Evolutionary conservation across 2,888 invertebrate species (phyloP).

Genomic region (Leptinotarsa rubiginosa): DNA sequence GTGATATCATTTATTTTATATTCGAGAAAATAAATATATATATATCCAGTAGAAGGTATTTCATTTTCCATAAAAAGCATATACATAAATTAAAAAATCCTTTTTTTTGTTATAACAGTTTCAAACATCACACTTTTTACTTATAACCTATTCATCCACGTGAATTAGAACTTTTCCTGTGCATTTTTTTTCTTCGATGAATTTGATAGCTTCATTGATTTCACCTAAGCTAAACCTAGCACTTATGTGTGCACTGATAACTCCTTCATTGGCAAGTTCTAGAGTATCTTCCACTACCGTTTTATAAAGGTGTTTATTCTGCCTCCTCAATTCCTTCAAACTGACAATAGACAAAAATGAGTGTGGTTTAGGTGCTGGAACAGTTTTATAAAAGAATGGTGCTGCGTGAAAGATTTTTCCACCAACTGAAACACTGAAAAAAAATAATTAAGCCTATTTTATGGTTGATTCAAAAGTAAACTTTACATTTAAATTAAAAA

Average conservation of each 20-base stretch:
- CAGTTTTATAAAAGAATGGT: slow-evolving; percentile 52
- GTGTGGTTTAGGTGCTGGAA: slow-evolving; percentile 59
- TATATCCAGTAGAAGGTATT: neutral
- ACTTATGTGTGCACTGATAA: slow-evolving; percentile 72
- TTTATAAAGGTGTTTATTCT: slow-evolving; percentile 70
- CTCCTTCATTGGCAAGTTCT: slow-evolving; percentile 72
- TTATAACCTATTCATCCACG: slow-evolving; percentile 54
- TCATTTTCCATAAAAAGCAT: slow-evolving; percentile 28
- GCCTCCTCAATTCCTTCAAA: slow-evolving; percentile 62
- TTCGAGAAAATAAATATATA: neutral
- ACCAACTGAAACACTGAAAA: slow-evolving; percentile 69
- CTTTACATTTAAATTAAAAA: too few relatives aligned
- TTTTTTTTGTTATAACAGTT: neutral
- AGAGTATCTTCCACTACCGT: slow-evolving; percentile 68
- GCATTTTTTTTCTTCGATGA: slow-evolving; percentile 70
- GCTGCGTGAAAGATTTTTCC: slow-evolving; percentile 65
- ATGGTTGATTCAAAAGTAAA: too few relatives aligned
- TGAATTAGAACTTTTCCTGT: slow-evolving; percentile 73
- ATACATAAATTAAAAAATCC: neutral
- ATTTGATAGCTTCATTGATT: slow-evolving; percentile 73
- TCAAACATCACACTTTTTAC: neutral
- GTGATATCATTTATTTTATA: slow-evolving; percentile 17
- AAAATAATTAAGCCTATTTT: neutral
- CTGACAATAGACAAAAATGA: slow-evolving; percentile 58
- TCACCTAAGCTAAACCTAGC: slow-evolving; percentile 70